These are phyloP conservation scores for Ceyx cyanopectus DNA, from an alignment of 2,113 vertebrate genomes.

Conservation along the genomic window DNA sequence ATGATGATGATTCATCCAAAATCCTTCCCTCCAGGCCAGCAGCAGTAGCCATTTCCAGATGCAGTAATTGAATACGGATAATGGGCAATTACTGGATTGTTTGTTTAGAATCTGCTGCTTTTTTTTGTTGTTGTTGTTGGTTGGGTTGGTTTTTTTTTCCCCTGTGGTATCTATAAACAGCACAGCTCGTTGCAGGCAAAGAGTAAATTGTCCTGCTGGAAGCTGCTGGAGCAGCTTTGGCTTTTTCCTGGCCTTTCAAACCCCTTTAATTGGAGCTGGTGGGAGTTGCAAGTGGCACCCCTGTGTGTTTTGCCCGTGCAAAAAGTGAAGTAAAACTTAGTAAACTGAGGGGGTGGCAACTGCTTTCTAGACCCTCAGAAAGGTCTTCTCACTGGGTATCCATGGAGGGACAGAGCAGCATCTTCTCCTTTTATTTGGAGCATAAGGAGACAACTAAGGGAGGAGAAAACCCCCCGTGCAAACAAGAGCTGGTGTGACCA, in stretches of 20 bases:
- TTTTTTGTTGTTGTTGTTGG: background rate
- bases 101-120: slow-evolving; percentile 49
- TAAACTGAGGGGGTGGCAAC: fast-evolving
- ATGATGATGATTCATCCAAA: slow-evolving; percentile 41
- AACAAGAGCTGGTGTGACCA: background rate
- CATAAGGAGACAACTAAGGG: background rate
- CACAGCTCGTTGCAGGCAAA: background rate
- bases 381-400: background rate
- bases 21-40: background rate
- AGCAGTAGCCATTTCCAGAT: slow-evolving; percentile 52
- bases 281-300: background rate
- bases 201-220: slow-evolving; percentile 37
- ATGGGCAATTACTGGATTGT: slow-evolving; percentile 70
- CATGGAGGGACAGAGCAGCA: background rate
- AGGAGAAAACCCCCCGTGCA: background rate
- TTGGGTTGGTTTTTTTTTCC: background rate
- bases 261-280: background rate
- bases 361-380: background rate
- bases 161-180: slow-evolving; percentile 60
- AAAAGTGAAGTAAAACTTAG: background rate
- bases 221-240: background rate
- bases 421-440: background rate
- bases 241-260: background rate
- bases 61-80: slow-evolving; percentile 65
- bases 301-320: fast-evolving